Percentiles rank a stretch among this genome's conserved stretches.
Evolutionary conservation across 2,797 vertebrate genomes (phyloP).

Genomic region (Atherinosoma microstoma): DNA sequence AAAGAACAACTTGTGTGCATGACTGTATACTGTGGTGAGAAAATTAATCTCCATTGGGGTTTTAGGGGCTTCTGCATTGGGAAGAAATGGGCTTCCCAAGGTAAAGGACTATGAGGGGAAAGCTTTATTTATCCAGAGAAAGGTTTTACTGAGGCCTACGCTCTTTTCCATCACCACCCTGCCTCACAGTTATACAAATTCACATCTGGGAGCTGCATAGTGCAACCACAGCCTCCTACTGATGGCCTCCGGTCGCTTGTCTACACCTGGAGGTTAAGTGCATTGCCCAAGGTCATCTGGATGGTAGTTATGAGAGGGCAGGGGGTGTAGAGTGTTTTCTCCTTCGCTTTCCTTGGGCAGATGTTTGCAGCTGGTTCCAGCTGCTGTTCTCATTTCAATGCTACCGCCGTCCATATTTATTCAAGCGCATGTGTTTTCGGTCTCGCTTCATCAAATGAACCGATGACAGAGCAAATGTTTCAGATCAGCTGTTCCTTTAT

Average conservation of each 20-base stretch:
- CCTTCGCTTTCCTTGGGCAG: slow-evolving; percentile 7
- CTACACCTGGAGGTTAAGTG: slow-evolving; percentile 40
- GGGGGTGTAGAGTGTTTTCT: background rate
- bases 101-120: background rate
- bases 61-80: too few relatives aligned
- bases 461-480: background rate
- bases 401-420: slow-evolving; percentile 9
- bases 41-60: too few relatives aligned
- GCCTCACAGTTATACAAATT: slow-evolving; percentile 30
- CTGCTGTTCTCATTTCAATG: slow-evolving; percentile 5
- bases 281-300: slow-evolving; percentile 41
- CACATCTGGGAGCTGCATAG: too few relatives aligned
- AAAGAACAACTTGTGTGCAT: too few relatives aligned
- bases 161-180: slow-evolving; percentile 39
- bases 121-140: slow-evolving; percentile 39
- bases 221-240: slow-evolving; percentile 39
- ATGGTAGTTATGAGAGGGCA: slow-evolving; percentile 5
- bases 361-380: slow-evolving; percentile 17
- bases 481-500: background rate
- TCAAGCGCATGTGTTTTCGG: slow-evolving; percentile 19
- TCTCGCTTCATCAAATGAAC: background rate
- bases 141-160: slow-evolving; percentile 8
- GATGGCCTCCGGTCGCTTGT: slow-evolving; percentile 18
- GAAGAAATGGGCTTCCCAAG: background rate
- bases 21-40: too few relatives aligned